Evolutionary conservation across 2,113 vertebrate genomes (phyloP), one percentile per base, ranked within the genome.

Genomic region (Raja brachyura): DNA sequence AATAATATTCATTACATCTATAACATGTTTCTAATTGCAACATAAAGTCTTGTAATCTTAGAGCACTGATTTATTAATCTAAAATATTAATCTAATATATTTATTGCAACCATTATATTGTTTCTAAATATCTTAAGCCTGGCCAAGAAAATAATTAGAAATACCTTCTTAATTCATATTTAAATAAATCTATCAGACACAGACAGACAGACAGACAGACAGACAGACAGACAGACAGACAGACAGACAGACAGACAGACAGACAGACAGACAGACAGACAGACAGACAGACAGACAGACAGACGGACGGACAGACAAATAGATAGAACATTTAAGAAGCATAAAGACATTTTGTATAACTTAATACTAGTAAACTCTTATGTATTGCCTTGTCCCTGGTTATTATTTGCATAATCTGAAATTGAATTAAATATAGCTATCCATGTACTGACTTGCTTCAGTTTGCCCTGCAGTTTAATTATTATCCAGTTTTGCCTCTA

Each of bases 21-120:
- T 83, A 83, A 56, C 48, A 81, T 3, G n/a, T 88, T 63, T 88
- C n/a, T 66, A 66, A 88, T 63, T 88, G 4, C 59, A 88, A 88
- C 59, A 61, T 59, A n/a, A 77, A 86, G 61, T 63, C 5, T 5
- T 88, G 13, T 31, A 31, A 88, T 88, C n/a, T 63, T 88, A 63
- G 6, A 88, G 14, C 4, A 66, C 28, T 85, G 25, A 31, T 8
- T 48, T 48, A 48, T 48, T 48, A 48, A 48, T 48, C 39, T 3
- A 48, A 48, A 66, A 63, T 31, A 88, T 31, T 31, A 63, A 8
- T 88, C 56, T 63, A 88, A 63, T 88, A 63, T 31, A 61, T 61
- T 88, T 18, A 63, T 63, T 88, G 28, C n/a, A 66, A 66, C n/a
- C 4, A n/a, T 63, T 18, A n/a, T 73, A 20, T 88, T 88, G 5